Conservation (phyloP, 2,888 invertebrate species). For the Melitaea athalia region DNA sequence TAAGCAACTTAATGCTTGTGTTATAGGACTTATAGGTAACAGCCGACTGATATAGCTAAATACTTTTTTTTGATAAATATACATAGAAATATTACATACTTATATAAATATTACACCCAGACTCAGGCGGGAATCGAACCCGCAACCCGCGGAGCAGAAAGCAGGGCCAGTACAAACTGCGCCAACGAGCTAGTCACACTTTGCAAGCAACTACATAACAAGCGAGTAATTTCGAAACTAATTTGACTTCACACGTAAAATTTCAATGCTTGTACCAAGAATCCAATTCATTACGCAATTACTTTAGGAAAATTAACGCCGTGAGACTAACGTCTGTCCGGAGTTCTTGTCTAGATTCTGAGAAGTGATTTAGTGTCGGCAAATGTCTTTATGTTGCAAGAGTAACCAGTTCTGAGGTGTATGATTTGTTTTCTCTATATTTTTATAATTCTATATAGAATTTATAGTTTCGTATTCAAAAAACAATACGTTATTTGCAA, state of each 20-base stretch:
- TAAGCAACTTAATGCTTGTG: no score
- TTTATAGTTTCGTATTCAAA: neutral
- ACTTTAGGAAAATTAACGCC: conserved; percentile 15
- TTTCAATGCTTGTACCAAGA: neutral
- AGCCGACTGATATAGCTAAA: no score
- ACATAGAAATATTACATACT: no score
- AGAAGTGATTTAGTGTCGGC: conserved; percentile 11
- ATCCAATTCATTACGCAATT: neutral
- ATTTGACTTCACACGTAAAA: neutral
- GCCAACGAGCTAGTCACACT: no score
- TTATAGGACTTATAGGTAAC: no score
- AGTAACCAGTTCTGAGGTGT: neutral
- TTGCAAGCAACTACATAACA: no score
- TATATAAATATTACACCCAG: no score
- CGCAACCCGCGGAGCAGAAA: no score
- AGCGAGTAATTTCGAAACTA: neutral
- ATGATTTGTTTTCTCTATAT: neutral
- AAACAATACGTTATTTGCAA: neutral
- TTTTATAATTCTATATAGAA: no score
- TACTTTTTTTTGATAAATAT: no score
- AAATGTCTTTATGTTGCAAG: conserved; percentile 3
- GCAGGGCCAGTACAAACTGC: no score
- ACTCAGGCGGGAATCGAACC: no score
- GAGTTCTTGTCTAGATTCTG: conserved; percentile 13
- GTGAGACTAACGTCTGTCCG: neutral